Evolutionary conservation across 2,888 invertebrate species (phyloP).

Genomic region (Dolomedes plantarius): DNA sequence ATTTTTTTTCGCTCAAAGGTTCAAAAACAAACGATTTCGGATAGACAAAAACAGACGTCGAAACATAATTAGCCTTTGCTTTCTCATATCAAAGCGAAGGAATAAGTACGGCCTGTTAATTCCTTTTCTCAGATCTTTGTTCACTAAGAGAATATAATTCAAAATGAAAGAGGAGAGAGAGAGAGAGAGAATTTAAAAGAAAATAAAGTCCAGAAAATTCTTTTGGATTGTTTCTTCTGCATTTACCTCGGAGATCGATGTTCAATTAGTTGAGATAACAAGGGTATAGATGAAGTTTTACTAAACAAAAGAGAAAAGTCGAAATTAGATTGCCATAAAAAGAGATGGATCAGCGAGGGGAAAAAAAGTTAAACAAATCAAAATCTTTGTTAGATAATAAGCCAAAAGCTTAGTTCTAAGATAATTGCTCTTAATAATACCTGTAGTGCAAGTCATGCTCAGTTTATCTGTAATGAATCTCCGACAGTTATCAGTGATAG

Average conservation of each 20-base stretch:
- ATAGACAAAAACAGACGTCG: conserved; percentile 2
- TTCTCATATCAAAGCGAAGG: background rate
- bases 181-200: background rate
- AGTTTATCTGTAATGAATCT: no score
- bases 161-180: background rate
- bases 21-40: background rate
- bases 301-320: background rate
- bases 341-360: background rate
- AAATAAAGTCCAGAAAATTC: background rate
- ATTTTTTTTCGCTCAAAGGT: background rate
- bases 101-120: background rate
- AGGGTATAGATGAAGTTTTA: background rate
- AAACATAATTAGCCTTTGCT: background rate
- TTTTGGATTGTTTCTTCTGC: background rate
- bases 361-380: background rate
- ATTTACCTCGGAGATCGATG: conserved; percentile 23
- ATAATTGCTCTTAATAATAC: no score
- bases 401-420: no score
- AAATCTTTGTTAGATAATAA: background rate
- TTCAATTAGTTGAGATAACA: conserved; percentile 62
- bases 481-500: no score
- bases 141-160: background rate
- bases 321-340: background rate
- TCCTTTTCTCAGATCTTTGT: background rate
- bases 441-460: no score